These are phyloP conservation scores for Botia almorhae DNA, from an alignment of 2,797 vertebrate genomes.

Conservation along the genomic window DNA sequence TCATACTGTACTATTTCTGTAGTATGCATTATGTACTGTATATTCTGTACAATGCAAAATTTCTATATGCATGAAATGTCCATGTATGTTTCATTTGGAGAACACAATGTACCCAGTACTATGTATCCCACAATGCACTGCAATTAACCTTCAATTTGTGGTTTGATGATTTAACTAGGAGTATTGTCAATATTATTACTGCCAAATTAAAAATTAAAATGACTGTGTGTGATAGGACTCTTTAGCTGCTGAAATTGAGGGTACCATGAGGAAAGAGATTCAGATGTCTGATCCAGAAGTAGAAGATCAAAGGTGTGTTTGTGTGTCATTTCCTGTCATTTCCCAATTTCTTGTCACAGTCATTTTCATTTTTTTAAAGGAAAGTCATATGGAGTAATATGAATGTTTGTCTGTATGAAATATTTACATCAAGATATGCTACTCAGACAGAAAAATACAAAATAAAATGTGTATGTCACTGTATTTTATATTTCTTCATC, in stretches of 20 bases:
- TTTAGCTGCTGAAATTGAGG: slow-evolving; percentile 97
- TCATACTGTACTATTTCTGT: too few relatives aligned
- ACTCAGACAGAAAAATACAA: too few relatives aligned
- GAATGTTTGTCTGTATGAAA: background rate
- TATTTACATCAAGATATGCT: too few relatives aligned
- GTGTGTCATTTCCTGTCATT: slow-evolving; percentile 21
- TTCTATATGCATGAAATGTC: too few relatives aligned
- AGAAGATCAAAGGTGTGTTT: slow-evolving; percentile 86
- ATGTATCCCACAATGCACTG: background rate
- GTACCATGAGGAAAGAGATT: slow-evolving; percentile 97
- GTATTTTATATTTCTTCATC: background rate
- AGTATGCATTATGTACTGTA: background rate
- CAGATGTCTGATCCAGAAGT: slow-evolving; percentile 92
- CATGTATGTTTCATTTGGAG: too few relatives aligned
- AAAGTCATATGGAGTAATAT: background rate
- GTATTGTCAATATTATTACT: background rate
- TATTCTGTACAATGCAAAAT: background rate
- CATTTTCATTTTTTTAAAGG: too few relatives aligned
- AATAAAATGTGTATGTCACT: background rate
- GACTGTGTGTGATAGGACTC: slow-evolving; percentile 84
- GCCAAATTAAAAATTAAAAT: background rate
- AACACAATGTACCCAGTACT: too few relatives aligned
- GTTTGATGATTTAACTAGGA: background rate
- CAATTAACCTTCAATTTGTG: background rate
- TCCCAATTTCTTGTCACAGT: background rate